Percentiles rank a stretch among this genome's conserved stretches.
phyloP scores from a whole-genome alignment of 2,797 vertebrate genomes.

The Acanthurus leucopareius region DNA sequence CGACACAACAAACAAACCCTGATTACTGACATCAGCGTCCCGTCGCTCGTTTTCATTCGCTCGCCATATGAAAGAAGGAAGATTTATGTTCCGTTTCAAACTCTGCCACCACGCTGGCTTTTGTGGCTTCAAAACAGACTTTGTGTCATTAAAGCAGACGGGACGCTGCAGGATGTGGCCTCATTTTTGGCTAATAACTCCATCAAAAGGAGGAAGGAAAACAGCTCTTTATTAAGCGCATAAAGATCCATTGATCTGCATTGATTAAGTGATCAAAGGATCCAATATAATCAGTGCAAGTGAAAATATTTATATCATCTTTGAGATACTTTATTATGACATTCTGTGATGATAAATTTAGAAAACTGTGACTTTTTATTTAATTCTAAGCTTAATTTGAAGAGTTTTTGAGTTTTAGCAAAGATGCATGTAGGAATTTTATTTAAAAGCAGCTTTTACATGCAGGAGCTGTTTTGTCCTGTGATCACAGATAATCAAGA shows the following conservation, averaged over 20 bases:
- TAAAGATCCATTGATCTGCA: too few species aligned
- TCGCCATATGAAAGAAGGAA: background rate
- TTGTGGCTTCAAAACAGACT: conserved; percentile 1
- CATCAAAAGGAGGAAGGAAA: background rate
- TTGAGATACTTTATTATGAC: too few species aligned
- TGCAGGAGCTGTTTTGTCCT: background rate
- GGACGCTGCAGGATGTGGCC: background rate
- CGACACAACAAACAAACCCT: conserved; percentile 27
- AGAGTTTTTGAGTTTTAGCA: background rate
- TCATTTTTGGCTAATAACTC: background rate
- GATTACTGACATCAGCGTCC: background rate
- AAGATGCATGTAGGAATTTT: background rate
- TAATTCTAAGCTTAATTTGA: too few species aligned
- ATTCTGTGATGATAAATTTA: too few species aligned
- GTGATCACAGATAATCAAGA: background rate
- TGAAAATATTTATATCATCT: too few species aligned
- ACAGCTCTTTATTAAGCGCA: background rate
- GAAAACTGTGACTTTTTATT: too few species aligned
- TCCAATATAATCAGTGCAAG: too few species aligned
- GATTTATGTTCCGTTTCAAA: conserved; percentile 10
- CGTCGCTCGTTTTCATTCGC: background rate
- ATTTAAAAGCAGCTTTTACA: background rate
- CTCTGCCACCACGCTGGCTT: background rate
- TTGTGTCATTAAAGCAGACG: background rate
- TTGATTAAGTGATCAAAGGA: too few species aligned